These are phyloP conservation scores for Rhodinocichla rosea DNA, from an alignment of 2,113 vertebrate species.

Conservation along the genomic window DNA sequence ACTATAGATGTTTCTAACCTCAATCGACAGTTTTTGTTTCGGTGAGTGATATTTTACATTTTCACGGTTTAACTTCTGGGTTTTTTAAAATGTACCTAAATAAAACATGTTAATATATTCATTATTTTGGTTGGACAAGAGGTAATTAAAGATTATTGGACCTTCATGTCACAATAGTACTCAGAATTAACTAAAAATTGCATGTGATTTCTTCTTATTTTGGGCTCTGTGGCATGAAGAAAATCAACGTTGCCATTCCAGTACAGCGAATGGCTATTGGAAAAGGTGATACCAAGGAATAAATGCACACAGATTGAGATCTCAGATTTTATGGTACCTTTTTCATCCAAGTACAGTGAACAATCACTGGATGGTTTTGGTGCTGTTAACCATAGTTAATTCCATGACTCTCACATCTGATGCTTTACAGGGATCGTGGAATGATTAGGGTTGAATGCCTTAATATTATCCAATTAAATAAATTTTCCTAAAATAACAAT, in stretches of 20 bases:
- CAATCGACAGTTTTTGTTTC: conserved; percentile 95
- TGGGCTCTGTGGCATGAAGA: not conserved
- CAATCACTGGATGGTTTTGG: not conserved
- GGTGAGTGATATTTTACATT: conserved; percentile 75
- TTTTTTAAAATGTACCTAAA: not conserved
- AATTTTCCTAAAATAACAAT: not conserved
- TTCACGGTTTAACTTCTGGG: not conserved
- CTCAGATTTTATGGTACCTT: not conserved
- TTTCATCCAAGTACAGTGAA: not conserved
- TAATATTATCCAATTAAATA: not conserved
- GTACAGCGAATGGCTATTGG: not conserved
- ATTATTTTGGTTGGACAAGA: not conserved
- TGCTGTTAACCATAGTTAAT: not conserved
- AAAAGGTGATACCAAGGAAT: not conserved
- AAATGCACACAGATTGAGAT: not conserved
- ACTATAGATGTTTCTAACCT: conserved; percentile 95
- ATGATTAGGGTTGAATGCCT: not conserved
- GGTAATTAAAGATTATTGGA: not conserved
- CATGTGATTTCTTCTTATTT: not conserved
- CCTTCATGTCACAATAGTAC: not conserved
- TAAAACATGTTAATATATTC: not conserved
- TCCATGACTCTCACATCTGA: not conserved
- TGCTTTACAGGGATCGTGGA: not conserved
- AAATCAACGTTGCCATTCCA: not conserved
- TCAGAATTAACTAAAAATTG: not conserved